These are phyloP conservation scores for Axis porcinus DNA, from an alignment of 2,113 vertebrate species.

Conservation along the genomic window DNA sequence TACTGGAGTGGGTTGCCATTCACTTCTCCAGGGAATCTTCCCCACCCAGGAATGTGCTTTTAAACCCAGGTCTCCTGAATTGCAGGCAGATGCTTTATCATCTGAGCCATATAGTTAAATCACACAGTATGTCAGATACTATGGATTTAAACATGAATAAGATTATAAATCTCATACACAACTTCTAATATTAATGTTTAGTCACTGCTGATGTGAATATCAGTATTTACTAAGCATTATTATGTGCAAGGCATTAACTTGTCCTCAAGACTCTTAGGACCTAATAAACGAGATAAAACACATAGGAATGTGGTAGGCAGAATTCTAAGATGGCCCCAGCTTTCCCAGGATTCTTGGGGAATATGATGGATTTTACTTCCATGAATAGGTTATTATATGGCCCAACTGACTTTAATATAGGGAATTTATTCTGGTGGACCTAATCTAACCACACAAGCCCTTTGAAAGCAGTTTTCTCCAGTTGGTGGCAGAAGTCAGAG, in stretches of 20 bases:
- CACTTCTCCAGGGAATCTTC: background rate
- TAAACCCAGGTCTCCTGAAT: background rate
- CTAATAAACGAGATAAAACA: background rate
- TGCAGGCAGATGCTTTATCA: background rate
- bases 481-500: background rate
- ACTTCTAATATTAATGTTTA: conserved; percentile 6
- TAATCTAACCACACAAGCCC: background rate
- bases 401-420: background rate
- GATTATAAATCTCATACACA: background rate
- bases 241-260: background rate
- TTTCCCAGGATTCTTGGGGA: background rate
- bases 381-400: background rate
- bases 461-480: conserved; percentile 21
- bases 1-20: background rate
- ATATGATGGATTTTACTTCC: background rate
- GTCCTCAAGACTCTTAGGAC: background rate
- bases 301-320: background rate
- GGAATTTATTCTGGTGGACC: background rate
- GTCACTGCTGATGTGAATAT: background rate
- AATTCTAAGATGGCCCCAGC: background rate
- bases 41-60: background rate
- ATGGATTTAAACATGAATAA: background rate
- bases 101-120: background rate
- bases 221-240: conserved; percentile 12
- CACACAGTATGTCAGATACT: background rate